phyloP scores from a whole-genome alignment of 2,797 vertebrate genomes.

The Epinephelus malabaricus region DNA sequence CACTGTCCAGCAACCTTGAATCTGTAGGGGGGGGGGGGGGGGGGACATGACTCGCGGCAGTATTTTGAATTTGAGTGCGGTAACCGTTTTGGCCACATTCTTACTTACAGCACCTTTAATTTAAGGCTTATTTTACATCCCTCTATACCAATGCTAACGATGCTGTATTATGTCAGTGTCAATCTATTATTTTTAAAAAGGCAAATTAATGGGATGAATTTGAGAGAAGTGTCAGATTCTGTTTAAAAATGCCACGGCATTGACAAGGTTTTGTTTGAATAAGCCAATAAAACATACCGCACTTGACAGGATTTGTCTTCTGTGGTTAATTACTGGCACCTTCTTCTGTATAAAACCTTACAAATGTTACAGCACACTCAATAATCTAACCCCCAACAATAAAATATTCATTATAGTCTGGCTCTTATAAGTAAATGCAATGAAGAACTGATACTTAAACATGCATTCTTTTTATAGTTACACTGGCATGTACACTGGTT shows the following conservation, averaged over 20 bases:
- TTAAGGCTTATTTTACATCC: background rate
- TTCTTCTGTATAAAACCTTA: background rate
- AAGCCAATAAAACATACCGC: conserved; percentile 52
- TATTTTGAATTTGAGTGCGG: no score
- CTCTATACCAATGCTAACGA: conserved; percentile 4
- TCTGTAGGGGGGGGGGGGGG: no score
- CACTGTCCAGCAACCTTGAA: no score
- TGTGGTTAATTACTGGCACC: conserved; percentile 11
- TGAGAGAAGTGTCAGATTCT: conserved; percentile 12
- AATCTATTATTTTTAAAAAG: background rate
- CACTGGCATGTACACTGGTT: conserved; percentile 45
- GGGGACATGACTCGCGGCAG: no score
- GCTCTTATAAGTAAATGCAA: conserved; percentile 11
- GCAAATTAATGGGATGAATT: conserved; percentile 17
- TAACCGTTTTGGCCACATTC: no score
- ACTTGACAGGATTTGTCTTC: background rate
- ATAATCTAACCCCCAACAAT: conserved; percentile 17
- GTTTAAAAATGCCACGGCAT: conserved; percentile 17
- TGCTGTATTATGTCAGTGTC: conserved; percentile 5
- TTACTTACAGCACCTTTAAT: background rate
- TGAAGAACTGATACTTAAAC: conserved; percentile 41
- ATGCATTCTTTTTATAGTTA: conserved; percentile 54
- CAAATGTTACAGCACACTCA: background rate
- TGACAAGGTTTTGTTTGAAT: conserved; percentile 37
- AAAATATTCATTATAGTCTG: background rate